Base-by-base conservation (phyloP, 1,140 invertebrate genomes). In the Coelopa frigida region DNA sequence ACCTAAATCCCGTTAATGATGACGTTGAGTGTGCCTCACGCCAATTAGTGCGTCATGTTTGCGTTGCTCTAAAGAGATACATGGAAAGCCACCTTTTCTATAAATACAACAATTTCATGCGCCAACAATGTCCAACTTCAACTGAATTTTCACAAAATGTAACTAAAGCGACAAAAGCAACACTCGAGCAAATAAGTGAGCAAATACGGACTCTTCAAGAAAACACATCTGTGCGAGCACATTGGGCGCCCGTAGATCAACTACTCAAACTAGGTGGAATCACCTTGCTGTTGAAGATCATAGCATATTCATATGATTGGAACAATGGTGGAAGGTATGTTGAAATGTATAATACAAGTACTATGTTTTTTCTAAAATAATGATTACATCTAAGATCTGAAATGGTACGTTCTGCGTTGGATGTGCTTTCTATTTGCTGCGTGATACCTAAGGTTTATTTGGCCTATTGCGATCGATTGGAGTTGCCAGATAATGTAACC, bases 11-110 rank as follows among this genome's bases (percentile, higher is more conserved):
- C 2, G 70, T 89, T n/a, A 85, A 85, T 48, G 92, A 95, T 56
- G 91, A 95, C 66, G 85, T 92, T 64, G 85, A 92, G 49, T 91
- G 87, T 65, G 85, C 90, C 3, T 88, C 88, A n/a, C 70, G 91
- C n/a, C 94, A 97, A 73, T 88, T 91, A 38, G 89, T 94, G 1
- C 73, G 92, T 10, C 92, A 96, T 67, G 93, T 96, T 3, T 91
- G 89, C 58, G 82, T 89, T 5, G 88, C 93, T 3, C 74, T 96
- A 1, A 89, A 93, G 60, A 79, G 85, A 47, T 98, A 98, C 55
- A 85, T 94, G 70, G 93, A 97, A 69, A 85, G 88, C 3, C 94
- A 98, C 71, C 72, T 96, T 24, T 80, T 84, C 54, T 75, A 86
- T 29, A 89, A 92, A 61, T 84, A 85, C 10, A 88, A 92, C 50